Base-by-base conservation (phyloP, 2,113 vertebrate species). In the Anseranas semipalmata region DNA sequence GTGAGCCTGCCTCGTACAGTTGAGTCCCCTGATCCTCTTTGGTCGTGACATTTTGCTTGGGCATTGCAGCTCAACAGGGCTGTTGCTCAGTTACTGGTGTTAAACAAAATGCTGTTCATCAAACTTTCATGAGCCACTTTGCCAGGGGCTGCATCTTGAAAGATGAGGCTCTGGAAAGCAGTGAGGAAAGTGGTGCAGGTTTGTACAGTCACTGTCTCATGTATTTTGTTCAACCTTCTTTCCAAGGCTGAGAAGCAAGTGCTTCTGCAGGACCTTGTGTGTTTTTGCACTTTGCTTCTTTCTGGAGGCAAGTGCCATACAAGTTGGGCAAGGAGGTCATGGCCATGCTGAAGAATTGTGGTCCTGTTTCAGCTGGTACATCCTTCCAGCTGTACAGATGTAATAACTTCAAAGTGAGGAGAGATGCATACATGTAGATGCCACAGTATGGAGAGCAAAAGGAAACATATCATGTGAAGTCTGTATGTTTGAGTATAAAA, bases 81-180 rank as follows among this genome's bases (percentile, higher is more conserved):
- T 83, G 67, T 86, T 83, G 92, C 88, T 95, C 59, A 8, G 75
- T 77, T 66, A n/a, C 85, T 84, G 65, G 71, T 95, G 96, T 96
- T 91, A 74, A 93, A 95, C 95, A 96, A 96, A 97, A 95, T 78
- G 92, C 46, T 86, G 65, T 70, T 94, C 82, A 97, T 97, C 89
- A 94, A 94, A 94, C 85, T 96, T 97, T 85, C 50, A 96, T 96
- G 85, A 96, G 45, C 75, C 56, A 39, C 73, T 86, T 93, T 90
- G 90, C 96, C 65, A 3, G 41, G 78, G 85, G 92, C 92, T 94
- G 79, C 68, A 12, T 88, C 79, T 77, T 88, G 92, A 95, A 87
- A 91, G 88, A 81, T 25, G 6, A 50, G 35, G 60, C 55, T 96
- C 63, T 2, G 7, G 52, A 87, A 91, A 65, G 66, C 85, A 85